Evolutionary conservation across 2,113 vertebrate species (phyloP).

Genomic region (Psammodynastes pulverulentus): DNA sequence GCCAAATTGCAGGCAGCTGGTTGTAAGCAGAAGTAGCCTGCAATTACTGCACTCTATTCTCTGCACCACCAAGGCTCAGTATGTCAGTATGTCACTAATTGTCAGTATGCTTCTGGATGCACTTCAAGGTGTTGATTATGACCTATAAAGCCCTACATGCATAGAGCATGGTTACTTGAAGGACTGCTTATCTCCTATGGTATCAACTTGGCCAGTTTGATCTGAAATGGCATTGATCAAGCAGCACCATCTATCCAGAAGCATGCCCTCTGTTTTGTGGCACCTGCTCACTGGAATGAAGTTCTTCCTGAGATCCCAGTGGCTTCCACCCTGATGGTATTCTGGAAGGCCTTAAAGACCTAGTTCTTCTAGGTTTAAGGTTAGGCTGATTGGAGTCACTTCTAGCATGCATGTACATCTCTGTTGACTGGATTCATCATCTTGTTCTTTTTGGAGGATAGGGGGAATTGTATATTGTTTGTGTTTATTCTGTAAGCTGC

Average conservation of each 20-base stretch:
- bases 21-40: too few relatives aligned
- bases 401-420: neutral
- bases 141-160: neutral
- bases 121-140: neutral
- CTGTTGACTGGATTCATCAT: neutral
- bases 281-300: neutral
- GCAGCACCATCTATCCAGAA: neutral
- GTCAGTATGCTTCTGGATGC: neutral
- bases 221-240: neutral
- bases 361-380: neutral
- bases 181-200: neutral
- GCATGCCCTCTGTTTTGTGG: neutral
- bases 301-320: neutral
- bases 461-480: neutral
- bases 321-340: neutral
- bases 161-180: neutral
- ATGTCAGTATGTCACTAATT: too few relatives aligned
- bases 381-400: neutral
- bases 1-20: too few relatives aligned
- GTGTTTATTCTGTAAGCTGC: neutral
- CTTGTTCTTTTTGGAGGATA: neutral
- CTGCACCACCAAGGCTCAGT: too few relatives aligned
- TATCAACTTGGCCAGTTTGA: neutral
- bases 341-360: neutral
- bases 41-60: too few relatives aligned